Evolutionary conservation across 2,888 invertebrate genomes (phyloP).

Genomic region (Nomada ferruginata): DNA sequence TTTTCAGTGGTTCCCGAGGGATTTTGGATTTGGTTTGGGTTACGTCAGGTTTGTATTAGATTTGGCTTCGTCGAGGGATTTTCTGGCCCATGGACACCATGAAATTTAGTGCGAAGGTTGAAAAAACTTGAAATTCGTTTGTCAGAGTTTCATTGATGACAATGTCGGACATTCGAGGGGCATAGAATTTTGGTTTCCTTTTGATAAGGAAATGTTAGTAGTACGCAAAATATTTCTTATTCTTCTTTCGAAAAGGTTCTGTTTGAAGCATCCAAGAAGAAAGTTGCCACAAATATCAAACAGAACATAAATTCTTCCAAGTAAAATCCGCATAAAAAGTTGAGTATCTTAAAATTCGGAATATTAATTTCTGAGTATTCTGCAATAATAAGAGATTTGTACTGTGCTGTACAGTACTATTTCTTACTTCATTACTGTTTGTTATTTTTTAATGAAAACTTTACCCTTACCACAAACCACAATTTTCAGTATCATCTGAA

Average conservation of each 20-base stretch:
- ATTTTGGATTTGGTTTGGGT: neutral
- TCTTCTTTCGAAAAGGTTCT: too few relatives aligned
- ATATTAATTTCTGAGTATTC: too few relatives aligned
- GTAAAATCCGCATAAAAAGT: too few relatives aligned
- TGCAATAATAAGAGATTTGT: neutral
- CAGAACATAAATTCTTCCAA: too few relatives aligned
- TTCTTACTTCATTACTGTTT: neutral
- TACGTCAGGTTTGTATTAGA: too few relatives aligned
- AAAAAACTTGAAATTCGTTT: neutral
- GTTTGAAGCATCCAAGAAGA: too few relatives aligned
- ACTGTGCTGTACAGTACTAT: neutral
- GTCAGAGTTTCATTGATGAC: neutral
- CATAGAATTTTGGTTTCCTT: too few relatives aligned
- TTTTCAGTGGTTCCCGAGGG: conserved; percentile 28
- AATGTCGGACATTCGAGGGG: too few relatives aligned
- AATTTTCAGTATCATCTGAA: neutral
- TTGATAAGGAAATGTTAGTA: too few relatives aligned
- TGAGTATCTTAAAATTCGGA: too few relatives aligned
- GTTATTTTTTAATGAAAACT: neutral
- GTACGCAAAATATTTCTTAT: too few relatives aligned
- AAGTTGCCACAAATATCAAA: too few relatives aligned
- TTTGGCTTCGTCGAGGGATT: neutral
- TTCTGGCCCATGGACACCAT: conserved; percentile 33
- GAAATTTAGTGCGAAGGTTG: neutral
- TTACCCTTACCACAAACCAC: neutral